Evolutionary conservation across 92 coral and sea anemone genomes (phyloP).

Genomic region (Metridium senile): DNA sequence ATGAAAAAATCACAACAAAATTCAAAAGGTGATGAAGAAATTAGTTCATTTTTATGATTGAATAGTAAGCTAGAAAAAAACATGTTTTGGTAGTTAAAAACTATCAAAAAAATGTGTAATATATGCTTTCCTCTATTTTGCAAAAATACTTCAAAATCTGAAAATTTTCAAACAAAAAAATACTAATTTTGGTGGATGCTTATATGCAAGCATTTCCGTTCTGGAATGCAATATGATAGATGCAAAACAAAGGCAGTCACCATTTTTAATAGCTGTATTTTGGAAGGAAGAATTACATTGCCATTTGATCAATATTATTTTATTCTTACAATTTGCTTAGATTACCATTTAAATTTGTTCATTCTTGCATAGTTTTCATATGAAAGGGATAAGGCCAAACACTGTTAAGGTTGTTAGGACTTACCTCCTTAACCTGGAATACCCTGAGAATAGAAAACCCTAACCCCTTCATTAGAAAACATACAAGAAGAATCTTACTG

Average conservation of each 20-base stretch:
- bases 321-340: not conserved
- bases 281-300: too few species aligned
- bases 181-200: too few species aligned
- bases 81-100: too few species aligned
- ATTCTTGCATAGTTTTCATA: constrained; percentile 10
- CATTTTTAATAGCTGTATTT: not conserved
- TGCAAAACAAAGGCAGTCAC: not conserved
- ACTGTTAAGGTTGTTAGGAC: constrained; percentile 17
- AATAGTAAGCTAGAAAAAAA: too few species aligned
- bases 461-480: constrained; percentile 30
- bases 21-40: not conserved
- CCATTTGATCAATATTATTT: not conserved
- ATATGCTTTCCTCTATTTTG: too few species aligned
- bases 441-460: constrained; percentile 33
- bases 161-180: too few species aligned
- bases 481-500: constrained; percentile 26
- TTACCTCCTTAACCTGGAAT: constrained; percentile 28
- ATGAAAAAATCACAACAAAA: not conserved
- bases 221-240: too few species aligned
- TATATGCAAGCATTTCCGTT: too few species aligned
- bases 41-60: too few species aligned
- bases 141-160: too few species aligned
- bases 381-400: constrained; percentile 17
- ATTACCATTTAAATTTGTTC: not conserved
- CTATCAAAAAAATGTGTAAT: too few species aligned